Evolutionary conservation across 2,797 vertebrate genomes (phyloP).

Genomic region (Xenops minutus): DNA sequence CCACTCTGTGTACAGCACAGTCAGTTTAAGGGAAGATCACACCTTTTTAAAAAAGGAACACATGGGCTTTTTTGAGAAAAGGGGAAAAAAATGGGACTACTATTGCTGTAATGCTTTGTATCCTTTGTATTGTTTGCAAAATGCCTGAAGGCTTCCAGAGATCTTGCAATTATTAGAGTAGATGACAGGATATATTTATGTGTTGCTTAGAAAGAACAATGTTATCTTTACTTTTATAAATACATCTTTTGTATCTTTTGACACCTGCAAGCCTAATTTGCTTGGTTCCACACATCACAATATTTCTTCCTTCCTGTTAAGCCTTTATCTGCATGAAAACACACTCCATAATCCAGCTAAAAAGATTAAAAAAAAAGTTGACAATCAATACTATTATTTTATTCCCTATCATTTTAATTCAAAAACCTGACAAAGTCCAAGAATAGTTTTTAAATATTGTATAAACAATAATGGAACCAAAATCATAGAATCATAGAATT

Average conservation of each 20-base stretch:
- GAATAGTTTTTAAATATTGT: background rate
- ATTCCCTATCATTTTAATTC: background rate
- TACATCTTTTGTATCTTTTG: background rate
- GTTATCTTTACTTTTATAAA: background rate
- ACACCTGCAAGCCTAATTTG: background rate
- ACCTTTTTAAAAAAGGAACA: background rate
- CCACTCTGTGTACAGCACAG: background rate
- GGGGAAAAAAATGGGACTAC: background rate
- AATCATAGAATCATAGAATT: background rate
- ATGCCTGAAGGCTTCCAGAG: background rate
- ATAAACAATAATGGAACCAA: background rate
- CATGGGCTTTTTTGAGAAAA: background rate
- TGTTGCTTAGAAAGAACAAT: background rate
- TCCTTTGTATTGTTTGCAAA: background rate
- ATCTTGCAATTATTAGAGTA: background rate
- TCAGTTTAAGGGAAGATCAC: background rate
- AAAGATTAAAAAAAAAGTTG: background rate
- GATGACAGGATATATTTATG: background rate
- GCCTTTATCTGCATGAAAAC: constrained; percentile 14
- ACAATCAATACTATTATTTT: background rate
- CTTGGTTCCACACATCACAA: background rate
- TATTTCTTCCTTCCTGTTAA: background rate
- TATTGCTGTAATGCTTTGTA: background rate
- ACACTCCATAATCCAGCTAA: background rate
- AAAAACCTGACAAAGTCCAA: background rate